Base-by-base conservation (phyloP, 2,888 invertebrate species). In the Bembecia ichneumoniformis region DNA sequence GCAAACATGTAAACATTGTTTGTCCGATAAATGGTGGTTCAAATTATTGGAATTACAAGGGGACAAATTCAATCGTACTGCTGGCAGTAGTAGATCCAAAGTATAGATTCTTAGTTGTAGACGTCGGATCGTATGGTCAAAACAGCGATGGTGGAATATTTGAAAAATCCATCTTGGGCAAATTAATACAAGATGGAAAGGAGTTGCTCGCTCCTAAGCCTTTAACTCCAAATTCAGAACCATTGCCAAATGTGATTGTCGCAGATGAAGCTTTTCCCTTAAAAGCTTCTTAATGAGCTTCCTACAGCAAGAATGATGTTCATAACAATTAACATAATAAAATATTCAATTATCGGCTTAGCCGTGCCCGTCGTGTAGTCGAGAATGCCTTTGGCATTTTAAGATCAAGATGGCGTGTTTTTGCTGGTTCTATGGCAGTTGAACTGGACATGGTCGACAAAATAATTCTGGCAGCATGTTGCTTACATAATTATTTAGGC, bases 31-130 rank as follows among this genome's bases (percentile, higher is more conserved):
- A 49, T 46, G 53, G 50, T 46, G 55, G 57, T 45, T 50, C 48
- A 43, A n/a, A 51, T 46, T 55, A 52, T 48, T 56, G 49, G 49
- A 58, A 59, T 49, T 56, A 56, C 48, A 57, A 58, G 51, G 52
- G 52, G 47, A 45, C 46, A 46, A 54, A 54, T 46, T 52, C 52
- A 48, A 55, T 56, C 46, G 56, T 55, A 16, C 53, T 59, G 28
- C 13, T 55, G 34, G 54, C 51, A 28, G 40, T 55, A 44, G 55
- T 52, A n/a, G 51, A 57, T 52, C 52, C 50, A 10, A 49, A 51
- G 10, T 55, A 53, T 40, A 36, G 47, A 44, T 55, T 57, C 47
- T 48, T 47, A 48, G 47, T 46, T 50, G 56, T 54, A 45, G 55
- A 56, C 50, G 46, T 58, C 16, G 50, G 51, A 28, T 47, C 51